Evolutionary conservation across 2,113 vertebrate species (phyloP), one percentile per base, ranked within the genome.

Genomic region (Myiozetetes cayanensis): DNA sequence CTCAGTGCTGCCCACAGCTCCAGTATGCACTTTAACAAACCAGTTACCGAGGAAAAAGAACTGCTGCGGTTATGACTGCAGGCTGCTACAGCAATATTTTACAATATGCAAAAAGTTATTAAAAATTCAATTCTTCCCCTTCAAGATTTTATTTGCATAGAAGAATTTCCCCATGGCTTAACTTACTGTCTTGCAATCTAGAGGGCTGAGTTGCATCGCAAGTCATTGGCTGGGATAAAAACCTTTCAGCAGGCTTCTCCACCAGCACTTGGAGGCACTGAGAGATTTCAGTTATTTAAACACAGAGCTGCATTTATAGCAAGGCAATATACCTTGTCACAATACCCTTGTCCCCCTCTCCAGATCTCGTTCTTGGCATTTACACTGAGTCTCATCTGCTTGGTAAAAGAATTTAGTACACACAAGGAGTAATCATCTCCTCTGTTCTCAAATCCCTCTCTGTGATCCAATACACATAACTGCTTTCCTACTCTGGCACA

Each of bases 311-410:
- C 20, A 25, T 37, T 63, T 77, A 71, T 63, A 44, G 79, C n/a
- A 52, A 53, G 46, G 68, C 55, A 77, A 81, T 49, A 87, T 10
- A 62, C 30, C 10, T 7, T 84, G 87, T 84, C 86, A 75, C 62
- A 87, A 65, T 37, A 87, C 39, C 41, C 9, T 0, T 77, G 61
- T 43, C 68, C 63, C 65, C 77, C 52, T 87, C 73, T 90, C 61
- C 78, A 96, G 43, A 75, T 82, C 71, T 18, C 33, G 52, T 25
- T 68, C 39, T 43, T 93, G 70, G 89, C 92, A 89, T 94, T 93
- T 87, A 87, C 90, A 68, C 75, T 7, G 12, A 77, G 35, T 63
- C 25, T 49, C 39, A 50, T 55, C 62, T 74, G 71, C 70, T 91
- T 91, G 59, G 46, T 59, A 53, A 56, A 55, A 52, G 35, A 85